Evolutionary conservation across 2,113 vertebrate species (phyloP).

Genomic region (Psammodynastes pulverulentus): DNA sequence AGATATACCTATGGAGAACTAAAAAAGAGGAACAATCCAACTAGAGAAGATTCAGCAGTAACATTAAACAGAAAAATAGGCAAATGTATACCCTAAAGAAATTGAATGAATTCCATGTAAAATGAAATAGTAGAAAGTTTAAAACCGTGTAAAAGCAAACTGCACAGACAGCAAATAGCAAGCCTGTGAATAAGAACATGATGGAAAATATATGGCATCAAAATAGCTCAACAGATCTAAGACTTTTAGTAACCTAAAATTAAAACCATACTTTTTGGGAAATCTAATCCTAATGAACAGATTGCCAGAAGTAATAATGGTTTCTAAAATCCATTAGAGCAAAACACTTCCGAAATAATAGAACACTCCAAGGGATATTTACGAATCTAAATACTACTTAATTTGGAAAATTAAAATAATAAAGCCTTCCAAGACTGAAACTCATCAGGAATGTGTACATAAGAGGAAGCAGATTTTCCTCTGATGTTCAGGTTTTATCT

Average conservation of each 20-base stretch:
- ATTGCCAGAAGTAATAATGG: slow-evolving; percentile 5
- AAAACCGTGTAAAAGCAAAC: background rate
- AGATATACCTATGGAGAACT: background rate
- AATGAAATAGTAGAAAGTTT: background rate
- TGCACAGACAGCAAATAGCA: background rate
- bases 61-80: background rate
- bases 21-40: background rate
- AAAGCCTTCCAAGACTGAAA: slow-evolving; percentile 1
- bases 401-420: slow-evolving; percentile 20
- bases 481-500: slow-evolving; percentile 11
- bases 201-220: slow-evolving; percentile 2
- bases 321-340: slow-evolving; percentile 21
- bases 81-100: background rate
- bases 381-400: slow-evolving; percentile 3
- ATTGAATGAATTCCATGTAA: background rate
- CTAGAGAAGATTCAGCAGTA: background rate
- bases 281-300: slow-evolving; percentile 11
- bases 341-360: slow-evolving; percentile 11
- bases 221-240: slow-evolving; percentile 9
- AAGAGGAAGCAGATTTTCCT: slow-evolving; percentile 21
- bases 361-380: background rate
- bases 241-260: slow-evolving; percentile 5
- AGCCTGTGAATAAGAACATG: background rate
- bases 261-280: slow-evolving; percentile 4
- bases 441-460: slow-evolving; percentile 11